A percentile compares a stretch with the other conserved stretches of the same genome.
These are phyloP conservation scores for Hycleus phaleratus DNA, from an alignment of 1,140 invertebrate species.

Conservation along the genomic window DNA sequence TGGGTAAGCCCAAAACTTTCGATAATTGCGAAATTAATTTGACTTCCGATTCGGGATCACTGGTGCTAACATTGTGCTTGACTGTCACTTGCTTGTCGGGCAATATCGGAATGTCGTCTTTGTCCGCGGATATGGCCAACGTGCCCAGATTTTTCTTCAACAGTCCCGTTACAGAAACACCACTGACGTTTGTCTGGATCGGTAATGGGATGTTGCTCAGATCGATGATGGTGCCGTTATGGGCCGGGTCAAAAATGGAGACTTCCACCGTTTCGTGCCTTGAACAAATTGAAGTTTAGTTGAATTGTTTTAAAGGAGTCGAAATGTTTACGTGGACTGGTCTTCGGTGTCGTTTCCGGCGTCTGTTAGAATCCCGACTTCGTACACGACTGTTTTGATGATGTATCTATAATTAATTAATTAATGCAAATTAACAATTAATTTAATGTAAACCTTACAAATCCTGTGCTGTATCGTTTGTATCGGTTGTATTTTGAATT, in stretches of 20 bases:
- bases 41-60: constrained; percentile 15
- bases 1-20: background rate
- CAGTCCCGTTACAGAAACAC: constrained; percentile 46
- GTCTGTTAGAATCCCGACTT: constrained; percentile 51
- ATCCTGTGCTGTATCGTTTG: constrained; percentile 9
- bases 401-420: constrained; percentile 42
- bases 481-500: background rate
- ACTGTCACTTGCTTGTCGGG: constrained; percentile 25
- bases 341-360: constrained; percentile 39
- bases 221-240: constrained; percentile 43
- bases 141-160: constrained; percentile 42
- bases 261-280: constrained; percentile 47
- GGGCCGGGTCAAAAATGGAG: constrained; percentile 46
- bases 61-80: constrained; percentile 27
- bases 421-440: background rate
- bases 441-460: background rate
- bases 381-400: constrained; percentile 50
- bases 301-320: background rate
- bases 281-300: constrained; percentile 17
- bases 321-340: constrained; percentile 21
- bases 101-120: background rate
- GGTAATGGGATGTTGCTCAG: constrained; percentile 46
- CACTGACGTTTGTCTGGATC: constrained; percentile 46
- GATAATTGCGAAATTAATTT: constrained; percentile 18
- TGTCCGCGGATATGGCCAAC: constrained; percentile 7